Conservation (phyloP, 2,113 vertebrate genomes). For the Candoia aspera region DNA sequence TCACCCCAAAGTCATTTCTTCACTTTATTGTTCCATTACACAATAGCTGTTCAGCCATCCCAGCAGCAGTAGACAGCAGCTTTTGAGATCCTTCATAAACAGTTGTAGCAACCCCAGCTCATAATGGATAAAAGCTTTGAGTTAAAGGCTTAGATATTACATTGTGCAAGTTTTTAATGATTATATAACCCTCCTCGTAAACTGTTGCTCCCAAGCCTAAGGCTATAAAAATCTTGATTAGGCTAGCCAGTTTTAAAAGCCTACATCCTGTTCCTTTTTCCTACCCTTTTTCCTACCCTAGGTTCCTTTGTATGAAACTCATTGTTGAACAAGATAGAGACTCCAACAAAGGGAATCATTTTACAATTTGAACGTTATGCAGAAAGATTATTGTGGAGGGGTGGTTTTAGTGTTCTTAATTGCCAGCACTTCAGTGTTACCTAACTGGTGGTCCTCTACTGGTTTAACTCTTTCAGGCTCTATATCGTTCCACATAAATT, state of each 20-base stretch:
- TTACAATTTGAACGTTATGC: conserved; percentile 20
- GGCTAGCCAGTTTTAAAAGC: conserved; percentile 54
- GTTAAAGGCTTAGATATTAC: conserved; percentile 49
- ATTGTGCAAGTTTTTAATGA: conserved; percentile 41
- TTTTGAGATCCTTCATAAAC: conserved; percentile 49
- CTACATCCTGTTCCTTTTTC: conserved; percentile 57
- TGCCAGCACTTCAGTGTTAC: conserved; percentile 46
- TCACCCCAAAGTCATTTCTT: conserved; percentile 15
- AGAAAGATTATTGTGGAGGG: conserved; percentile 56
- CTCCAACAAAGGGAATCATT: conserved; percentile 56
- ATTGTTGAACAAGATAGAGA: conserved; percentile 65
- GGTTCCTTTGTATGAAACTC: conserved; percentile 60
- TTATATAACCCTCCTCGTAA: conserved; percentile 63
- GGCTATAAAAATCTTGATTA: conserved; percentile 59
- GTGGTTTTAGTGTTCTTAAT: conserved; percentile 58
- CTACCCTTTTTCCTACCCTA: no score
- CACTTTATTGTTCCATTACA: conserved; percentile 34
- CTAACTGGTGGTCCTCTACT: conserved; percentile 11
- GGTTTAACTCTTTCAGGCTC: conserved; percentile 31
- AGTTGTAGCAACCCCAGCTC: conserved; percentile 41
- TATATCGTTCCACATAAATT: conserved; percentile 37
- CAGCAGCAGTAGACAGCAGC: conserved; percentile 29
- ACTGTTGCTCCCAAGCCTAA: conserved; percentile 50
- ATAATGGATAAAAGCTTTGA: conserved; percentile 57
- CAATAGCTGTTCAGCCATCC: not conserved